Evolutionary conservation across 2,888 invertebrate genomes (phyloP).

Genomic region (Tetragonula carbonaria): DNA sequence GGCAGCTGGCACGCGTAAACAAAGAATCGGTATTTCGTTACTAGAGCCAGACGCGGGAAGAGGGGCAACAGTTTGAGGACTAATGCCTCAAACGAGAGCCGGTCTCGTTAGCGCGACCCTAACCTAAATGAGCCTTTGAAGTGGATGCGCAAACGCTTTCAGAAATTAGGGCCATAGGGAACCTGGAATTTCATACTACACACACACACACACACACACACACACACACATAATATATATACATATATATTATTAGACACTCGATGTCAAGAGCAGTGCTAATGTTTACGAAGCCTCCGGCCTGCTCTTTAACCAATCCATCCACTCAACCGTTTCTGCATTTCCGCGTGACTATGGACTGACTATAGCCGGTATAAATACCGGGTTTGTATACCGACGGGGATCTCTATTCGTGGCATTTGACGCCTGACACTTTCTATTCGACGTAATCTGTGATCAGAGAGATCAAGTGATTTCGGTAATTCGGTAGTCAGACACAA

Average conservation of each 20-base stretch:
- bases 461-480: neutral
- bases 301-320: slow-evolving; percentile 23
- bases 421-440: neutral
- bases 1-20: neutral
- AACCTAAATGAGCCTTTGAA: slow-evolving; percentile 38
- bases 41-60: neutral
- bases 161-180: slow-evolving; percentile 41
- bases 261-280: slow-evolving; percentile 52
- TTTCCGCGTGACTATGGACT: neutral
- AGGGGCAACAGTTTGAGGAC: neutral
- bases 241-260: slow-evolving; percentile 58
- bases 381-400: neutral
- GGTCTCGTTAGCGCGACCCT: slow-evolving; percentile 38
- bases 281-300: slow-evolving; percentile 42
- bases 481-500: neutral
- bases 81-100: slow-evolving; percentile 35
- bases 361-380: neutral
- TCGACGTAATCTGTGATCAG: neutral
- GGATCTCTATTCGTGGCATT: neutral
- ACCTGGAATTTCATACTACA: slow-evolving; percentile 50
- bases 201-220: neutral
- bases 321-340: slow-evolving; percentile 9
- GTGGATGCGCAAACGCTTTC: slow-evolving; percentile 48
- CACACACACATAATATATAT: neutral
- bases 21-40: slow-evolving; percentile 7